Base-by-base conservation (phyloP, 2,888 invertebrate genomes). In the Tryphoninae sp. region DNA sequence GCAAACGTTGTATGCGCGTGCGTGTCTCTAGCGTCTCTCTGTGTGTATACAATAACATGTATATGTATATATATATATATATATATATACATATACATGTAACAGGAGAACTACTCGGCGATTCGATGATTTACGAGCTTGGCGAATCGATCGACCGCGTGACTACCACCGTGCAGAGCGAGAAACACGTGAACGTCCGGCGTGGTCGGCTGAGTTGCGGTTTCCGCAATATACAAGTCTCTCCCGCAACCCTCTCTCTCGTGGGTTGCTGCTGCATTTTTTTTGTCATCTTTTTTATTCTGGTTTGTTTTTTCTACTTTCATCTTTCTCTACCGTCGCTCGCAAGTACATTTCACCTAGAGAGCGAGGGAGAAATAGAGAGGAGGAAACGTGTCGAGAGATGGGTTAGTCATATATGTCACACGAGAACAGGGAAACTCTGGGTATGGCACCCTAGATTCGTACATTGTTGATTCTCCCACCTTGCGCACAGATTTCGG, bases 91-190 rank as follows among this genome's bases (percentile, higher is more conserved):
- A 67, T 65, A 53, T 72, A 59, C 74, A 26, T 45, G 42, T 53
- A 68, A 22, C 64, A 33, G 61, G 33, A 72, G 76, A 65, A 51
- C 42, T 16, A 22, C 45, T 58, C 76, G 55, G 72, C 80, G 72
- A 76, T 53, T 76, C 80, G 80, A 76, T 76, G 80, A 80, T 80
- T 76, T 80, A 80, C 76, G 80, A 76, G 76, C 65, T 76, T 71
- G 67, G 67, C 61, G 42, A 80, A 80, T 80, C 80, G 76, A 80
- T 80, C 67, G 80, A 80, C 80, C 80, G 80, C 80, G 76, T 80
- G 80, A 76, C 65, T 80, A 76, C 58, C 76, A 51, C 6, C 80
- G 65, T 71, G 59, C 40, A 58, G 58, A 75, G 23, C 65, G 76
- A 61, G 59, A 53, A 65, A 78, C 78, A 78, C 75, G 40, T 69